Conservation (phyloP, 2,888 invertebrate species). For the Nebria salina region DNA sequence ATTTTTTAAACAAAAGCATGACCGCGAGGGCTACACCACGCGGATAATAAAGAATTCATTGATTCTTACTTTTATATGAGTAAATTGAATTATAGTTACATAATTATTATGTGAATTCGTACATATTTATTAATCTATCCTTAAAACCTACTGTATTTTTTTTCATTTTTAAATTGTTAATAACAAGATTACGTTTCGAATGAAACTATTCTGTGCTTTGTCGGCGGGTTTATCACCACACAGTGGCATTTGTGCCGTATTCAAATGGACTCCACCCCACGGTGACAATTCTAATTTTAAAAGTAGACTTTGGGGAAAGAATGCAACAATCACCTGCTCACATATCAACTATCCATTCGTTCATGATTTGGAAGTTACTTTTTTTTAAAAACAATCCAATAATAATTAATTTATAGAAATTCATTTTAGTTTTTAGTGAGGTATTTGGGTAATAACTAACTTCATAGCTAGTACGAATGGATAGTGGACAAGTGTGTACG, state of each 20-base stretch:
- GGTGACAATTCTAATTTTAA: neutral
- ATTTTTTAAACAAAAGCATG: neutral
- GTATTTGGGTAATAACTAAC: neutral
- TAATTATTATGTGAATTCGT: conserved; percentile 36
- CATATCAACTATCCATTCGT: neutral
- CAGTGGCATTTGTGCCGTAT: conserved; percentile 12
- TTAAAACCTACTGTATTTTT: conserved; percentile 30
- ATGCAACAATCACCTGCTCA: conserved; percentile 25
- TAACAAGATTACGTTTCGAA: conserved; percentile 26
- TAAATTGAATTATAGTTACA: conserved; percentile 38
- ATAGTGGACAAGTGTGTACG: neutral
- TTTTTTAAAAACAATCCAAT: too few relatives aligned
- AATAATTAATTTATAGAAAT: neutral
- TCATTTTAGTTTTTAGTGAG: neutral
- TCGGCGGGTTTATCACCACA: conserved; percentile 30
- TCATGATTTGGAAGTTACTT: neutral
- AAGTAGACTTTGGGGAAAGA: neutral
- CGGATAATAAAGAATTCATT: conserved; percentile 29
- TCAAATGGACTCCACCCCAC: neutral
- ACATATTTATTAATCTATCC: conserved; percentile 29
- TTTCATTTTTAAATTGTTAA: conserved; percentile 26
- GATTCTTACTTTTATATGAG: conserved; percentile 36
- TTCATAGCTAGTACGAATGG: neutral
- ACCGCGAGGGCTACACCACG: conserved; percentile 24
- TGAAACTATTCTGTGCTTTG: conserved; percentile 33